A percentile compares a stretch with the other conserved stretches of the same genome.
Conservation (phyloP, 2,797 vertebrate species). For the Malacoraja senta region DNA sequence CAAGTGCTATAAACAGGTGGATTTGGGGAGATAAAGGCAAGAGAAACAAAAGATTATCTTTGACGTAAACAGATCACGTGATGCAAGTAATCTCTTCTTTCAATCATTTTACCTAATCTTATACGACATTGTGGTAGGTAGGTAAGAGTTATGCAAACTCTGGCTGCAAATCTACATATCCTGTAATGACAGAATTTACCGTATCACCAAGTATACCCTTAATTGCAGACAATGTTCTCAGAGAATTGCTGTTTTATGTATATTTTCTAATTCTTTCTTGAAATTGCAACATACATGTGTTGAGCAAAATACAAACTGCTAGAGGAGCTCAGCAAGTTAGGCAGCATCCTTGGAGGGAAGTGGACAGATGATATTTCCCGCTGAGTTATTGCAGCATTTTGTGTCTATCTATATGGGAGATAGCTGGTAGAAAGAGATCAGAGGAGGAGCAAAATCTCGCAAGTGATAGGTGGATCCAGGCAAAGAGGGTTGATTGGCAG, state of each 20-base stretch:
- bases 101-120: slow-evolving; percentile 40
- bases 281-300: background rate
- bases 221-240: background rate
- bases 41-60: slow-evolving; percentile 44
- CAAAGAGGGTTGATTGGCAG: too few relatives aligned
- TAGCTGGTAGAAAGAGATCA: too few relatives aligned
- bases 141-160: slow-evolving; percentile 37
- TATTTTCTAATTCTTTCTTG: background rate
- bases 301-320: too few relatives aligned
- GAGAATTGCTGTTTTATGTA: background rate
- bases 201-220: background rate
- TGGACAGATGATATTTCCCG: too few relatives aligned
- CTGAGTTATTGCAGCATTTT: too few relatives aligned
- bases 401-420: too few relatives aligned
- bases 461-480: too few relatives aligned
- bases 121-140: slow-evolving; percentile 40
- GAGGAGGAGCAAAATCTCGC: too few relatives aligned
- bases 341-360: too few relatives aligned
- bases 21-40: slow-evolving; percentile 40
- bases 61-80: slow-evolving; percentile 42
- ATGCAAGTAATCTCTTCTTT: slow-evolving; percentile 40
- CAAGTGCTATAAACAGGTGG: slow-evolving; percentile 1
- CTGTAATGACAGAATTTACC: too few relatives aligned
- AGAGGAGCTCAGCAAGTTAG: too few relatives aligned
- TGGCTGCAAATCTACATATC: slow-evolving; percentile 3